Evolutionary conservation across 2,113 vertebrate species (phyloP).

Genomic region (Dipodomys merriami): DNA sequence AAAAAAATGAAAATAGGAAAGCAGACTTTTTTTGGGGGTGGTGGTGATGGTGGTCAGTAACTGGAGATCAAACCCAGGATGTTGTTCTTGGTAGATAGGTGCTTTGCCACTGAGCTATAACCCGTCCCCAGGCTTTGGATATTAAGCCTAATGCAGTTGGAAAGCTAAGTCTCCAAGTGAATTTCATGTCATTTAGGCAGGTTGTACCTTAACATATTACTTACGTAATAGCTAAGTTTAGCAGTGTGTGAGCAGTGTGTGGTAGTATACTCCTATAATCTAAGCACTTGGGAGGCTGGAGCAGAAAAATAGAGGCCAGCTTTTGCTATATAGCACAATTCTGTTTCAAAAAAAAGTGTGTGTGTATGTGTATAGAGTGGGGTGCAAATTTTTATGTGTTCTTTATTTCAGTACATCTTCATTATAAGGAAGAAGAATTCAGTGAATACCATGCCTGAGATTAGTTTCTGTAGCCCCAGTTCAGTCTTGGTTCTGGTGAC

Average conservation of each 20-base stretch:
- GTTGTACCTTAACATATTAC: constrained; percentile 23
- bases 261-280: no score
- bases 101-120: neutral
- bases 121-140: neutral
- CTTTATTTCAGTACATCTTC: constrained; percentile 20
- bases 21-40: neutral
- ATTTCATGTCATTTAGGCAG: neutral
- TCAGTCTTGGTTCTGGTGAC: neutral
- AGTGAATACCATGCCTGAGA: neutral
- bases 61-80: no score
- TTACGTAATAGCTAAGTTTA: neutral
- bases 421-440: neutral
- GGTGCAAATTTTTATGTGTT: neutral
- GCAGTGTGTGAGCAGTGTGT: no score
- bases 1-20: neutral
- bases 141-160: neutral
- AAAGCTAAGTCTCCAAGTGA: neutral
- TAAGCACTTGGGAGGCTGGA: no score
- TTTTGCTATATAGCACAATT: no score
- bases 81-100: neutral
- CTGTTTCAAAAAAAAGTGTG: no score
- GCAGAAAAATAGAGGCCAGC: no score
- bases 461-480: neutral
- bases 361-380: no score
- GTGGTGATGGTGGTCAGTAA: no score